Percentiles rank a stretch among this genome's conserved stretches.
phyloP scores from a whole-genome alignment of 2,888 invertebrate species.

The Micoletzkya japonica region DNA sequence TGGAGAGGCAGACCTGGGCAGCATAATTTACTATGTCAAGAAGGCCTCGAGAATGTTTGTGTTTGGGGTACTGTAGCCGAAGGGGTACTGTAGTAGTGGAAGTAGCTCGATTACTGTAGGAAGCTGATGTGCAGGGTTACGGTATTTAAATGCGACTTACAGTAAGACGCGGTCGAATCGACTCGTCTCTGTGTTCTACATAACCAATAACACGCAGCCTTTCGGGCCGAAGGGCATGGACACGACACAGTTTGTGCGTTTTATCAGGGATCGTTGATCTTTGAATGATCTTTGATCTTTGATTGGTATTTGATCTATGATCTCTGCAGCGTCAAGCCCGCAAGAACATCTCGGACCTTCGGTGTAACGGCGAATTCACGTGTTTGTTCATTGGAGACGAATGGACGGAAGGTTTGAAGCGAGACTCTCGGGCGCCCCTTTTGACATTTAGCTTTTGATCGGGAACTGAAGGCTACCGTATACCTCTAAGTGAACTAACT shows the following conservation, averaged over 20 bases:
- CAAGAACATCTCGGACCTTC: constrained; percentile 11
- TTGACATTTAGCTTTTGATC: too few species aligned
- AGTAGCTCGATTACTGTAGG: too few species aligned
- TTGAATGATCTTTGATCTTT: not conserved
- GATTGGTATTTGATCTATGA: not conserved
- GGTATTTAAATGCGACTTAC: not conserved
- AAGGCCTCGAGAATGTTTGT: constrained; percentile 28
- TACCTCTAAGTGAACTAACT: too few species aligned
- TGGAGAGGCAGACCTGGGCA: constrained; percentile 23
- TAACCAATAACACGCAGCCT: constrained; percentile 29
- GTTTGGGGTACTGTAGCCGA: not conserved
- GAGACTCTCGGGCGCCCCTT: too few species aligned
- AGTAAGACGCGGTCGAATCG: constrained; percentile 30
- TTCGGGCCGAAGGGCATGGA: constrained; percentile 17
- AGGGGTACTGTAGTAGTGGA: not conserved
- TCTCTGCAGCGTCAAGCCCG: constrained; percentile 6
- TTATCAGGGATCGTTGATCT: not conserved
- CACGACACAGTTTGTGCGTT: not conserved
- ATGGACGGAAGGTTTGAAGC: not conserved
- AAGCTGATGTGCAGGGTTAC: too few species aligned
- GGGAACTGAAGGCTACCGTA: too few species aligned
- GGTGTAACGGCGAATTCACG: constrained; percentile 14
- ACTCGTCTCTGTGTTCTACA: constrained; percentile 31
- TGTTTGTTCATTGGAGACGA: constrained; percentile 15
- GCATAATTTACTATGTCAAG: constrained; percentile 30